These are phyloP conservation scores for Rallus crepitans DNA, from an alignment of 2,797 vertebrate species.

Conservation along the genomic window DNA sequence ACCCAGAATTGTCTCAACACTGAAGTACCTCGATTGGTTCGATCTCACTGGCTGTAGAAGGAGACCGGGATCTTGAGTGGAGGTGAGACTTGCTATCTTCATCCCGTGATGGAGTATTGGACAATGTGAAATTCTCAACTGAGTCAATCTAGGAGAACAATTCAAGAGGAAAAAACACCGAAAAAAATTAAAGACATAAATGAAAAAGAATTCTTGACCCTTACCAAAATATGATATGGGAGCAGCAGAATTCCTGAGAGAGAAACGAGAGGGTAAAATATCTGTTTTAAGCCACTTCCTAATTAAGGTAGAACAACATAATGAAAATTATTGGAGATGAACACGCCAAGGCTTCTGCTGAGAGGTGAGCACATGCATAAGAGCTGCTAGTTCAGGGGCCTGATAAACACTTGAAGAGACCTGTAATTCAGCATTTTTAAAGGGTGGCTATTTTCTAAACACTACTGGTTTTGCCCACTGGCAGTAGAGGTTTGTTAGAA, in stretches of 20 bases:
- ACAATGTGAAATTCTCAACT: slow-evolving; percentile 90
- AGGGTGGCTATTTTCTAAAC: background rate
- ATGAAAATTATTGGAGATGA: background rate
- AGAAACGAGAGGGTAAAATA: slow-evolving; percentile 27
- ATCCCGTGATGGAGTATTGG: slow-evolving; percentile 89
- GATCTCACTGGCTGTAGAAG: slow-evolving; percentile 90
- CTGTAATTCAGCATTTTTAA: background rate
- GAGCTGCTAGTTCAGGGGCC: slow-evolving; percentile 8
- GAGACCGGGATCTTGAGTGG: slow-evolving; percentile 89
- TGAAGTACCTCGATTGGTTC: slow-evolving; percentile 88
- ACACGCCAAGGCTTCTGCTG: slow-evolving; percentile 6
- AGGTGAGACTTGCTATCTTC: slow-evolving; percentile 87
- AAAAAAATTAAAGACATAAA: slow-evolving; percentile 16
- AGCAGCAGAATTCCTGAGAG: slow-evolving; percentile 43
- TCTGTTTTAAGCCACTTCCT: slow-evolving; percentile 11
- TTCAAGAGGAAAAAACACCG: background rate
- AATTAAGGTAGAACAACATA: background rate
- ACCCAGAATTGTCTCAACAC: background rate
- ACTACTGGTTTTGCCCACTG: background rate
- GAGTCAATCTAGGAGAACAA: slow-evolving; percentile 87
- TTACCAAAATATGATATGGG: slow-evolving; percentile 40
- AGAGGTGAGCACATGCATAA: slow-evolving; percentile 45
- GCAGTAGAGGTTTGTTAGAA: background rate
- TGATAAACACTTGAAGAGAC: background rate
- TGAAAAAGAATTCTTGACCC: background rate